These are phyloP conservation scores for Ophion costatus DNA, from an alignment of 2,888 invertebrate species.

Conservation along the genomic window DNA sequence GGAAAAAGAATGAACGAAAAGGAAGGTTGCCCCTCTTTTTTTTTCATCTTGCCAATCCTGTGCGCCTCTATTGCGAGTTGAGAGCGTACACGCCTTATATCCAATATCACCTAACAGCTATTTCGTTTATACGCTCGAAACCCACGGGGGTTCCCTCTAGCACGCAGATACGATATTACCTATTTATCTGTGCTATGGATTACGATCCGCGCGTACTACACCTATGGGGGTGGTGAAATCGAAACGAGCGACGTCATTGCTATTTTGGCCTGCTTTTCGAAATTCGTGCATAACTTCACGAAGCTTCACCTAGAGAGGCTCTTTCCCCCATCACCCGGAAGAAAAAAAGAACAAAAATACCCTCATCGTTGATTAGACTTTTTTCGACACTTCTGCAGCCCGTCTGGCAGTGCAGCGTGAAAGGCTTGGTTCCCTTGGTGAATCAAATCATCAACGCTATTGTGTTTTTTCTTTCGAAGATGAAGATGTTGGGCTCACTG, in stretches of 20 bases:
- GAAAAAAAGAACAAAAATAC: background rate
- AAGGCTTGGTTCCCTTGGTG: background rate
- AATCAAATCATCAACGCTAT: background rate
- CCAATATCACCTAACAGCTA: conserved; percentile 82
- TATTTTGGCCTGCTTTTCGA: conserved; percentile 57
- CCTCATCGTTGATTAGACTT: conserved; percentile 11
- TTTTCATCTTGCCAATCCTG: conserved; percentile 32
- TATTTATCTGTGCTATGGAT: conserved; percentile 25
- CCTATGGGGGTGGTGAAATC: conserved; percentile 22
- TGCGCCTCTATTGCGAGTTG: conserved; percentile 9
- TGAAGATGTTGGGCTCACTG: conserved; percentile 24
- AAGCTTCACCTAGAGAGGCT: conserved; percentile 41
- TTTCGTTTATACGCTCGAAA: conserved; percentile 77
- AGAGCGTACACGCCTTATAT: conserved; percentile 74
- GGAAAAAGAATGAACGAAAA: conserved; percentile 48
- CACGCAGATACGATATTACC: conserved; percentile 44
- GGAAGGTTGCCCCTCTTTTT: conserved; percentile 25
- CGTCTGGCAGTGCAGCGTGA: background rate
- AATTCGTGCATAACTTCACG: conserved; percentile 76
- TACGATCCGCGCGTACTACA: conserved; percentile 36
- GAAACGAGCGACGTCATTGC: conserved; percentile 24
- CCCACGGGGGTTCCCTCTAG: conserved; percentile 42
- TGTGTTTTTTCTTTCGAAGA: conserved; percentile 10
- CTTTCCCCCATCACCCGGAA: conserved; percentile 19
- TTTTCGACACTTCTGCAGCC: conserved; percentile 2